These are phyloP conservation scores for Tangara arthus DNA, from an alignment of 2,797 vertebrate genomes.

Conservation along the genomic window DNA sequence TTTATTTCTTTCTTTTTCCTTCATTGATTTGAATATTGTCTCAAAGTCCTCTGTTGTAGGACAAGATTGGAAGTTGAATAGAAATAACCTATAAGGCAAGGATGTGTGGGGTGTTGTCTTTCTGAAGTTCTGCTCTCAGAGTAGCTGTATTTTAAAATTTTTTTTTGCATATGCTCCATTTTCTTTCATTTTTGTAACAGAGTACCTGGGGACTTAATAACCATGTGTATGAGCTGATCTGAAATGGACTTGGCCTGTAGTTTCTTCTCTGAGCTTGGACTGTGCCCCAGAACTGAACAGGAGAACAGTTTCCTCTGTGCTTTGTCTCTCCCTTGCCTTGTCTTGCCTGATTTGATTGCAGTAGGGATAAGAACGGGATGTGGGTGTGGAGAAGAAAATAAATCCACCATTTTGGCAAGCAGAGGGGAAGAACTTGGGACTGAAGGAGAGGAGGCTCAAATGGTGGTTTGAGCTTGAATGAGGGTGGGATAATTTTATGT, in stretches of 20 bases:
- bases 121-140: neutral
- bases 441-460: neutral
- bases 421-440: neutral
- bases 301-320: neutral
- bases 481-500: neutral
- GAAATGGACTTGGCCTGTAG: neutral
- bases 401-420: neutral
- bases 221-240: neutral
- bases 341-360: constrained; percentile 1
- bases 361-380: neutral
- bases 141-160: neutral
- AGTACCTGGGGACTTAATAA: neutral
- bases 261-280: neutral
- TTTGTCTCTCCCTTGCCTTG: neutral
- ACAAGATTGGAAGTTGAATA: neutral
- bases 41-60: neutral
- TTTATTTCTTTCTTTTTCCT: neutral
- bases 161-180: neutral
- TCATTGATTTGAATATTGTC: neutral
- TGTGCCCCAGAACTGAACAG: neutral
- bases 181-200: neutral
- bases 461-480: neutral
- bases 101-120: neutral
- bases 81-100: neutral
- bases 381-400: constrained; percentile 8